Evolutionary conservation across 64 coral and sea anemone species (phyloP), one percentile per base, ranked within the genome.

Genomic region (Stichodactyla mertensii): DNA sequence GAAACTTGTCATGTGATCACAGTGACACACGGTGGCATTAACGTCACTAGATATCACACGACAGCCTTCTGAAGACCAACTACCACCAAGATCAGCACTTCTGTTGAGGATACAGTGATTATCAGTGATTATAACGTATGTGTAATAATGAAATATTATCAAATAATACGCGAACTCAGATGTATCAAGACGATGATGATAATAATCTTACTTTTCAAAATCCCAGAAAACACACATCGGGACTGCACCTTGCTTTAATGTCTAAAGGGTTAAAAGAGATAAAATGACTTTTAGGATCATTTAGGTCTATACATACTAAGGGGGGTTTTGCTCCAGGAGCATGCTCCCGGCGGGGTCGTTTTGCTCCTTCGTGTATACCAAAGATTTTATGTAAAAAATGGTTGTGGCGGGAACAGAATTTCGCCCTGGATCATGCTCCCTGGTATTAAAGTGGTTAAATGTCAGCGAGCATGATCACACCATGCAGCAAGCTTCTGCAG

Each of bases 31-130:
- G 51, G 88, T 96, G 18, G 57, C 85, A 67, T 96, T 96, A 14
- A 24, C 82, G 0, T 54, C 56, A 11, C 83, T 92, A 7, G 88
- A 92, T 8, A 78, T 61, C 19, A 96, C 57, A 53, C 85, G 91
- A 57, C 94, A 96, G 7, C 94, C 94, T 20, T 93, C 84, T 0
- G 94, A 86, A 27, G 94, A 96, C 94, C 94, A 96, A 61, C 94
- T 96, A 10, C 94, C 94, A 52, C 94, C 94, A 13, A 92, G 94
- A 51, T 89, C 83, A 24, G 88, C 20, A 54, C 89, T 53, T 64
- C 94, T 96, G 74, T 77, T n/a, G 1, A 88, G 4, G 11, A 78
- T 0, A 78, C 4, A 78, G 77, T 8, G 16, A 26, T 79, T 7
- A 79, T 10, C 28, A 52, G 0, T 51, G 6, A 24, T 15, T 6